phyloP scores from a whole-genome alignment of 2,888 invertebrate species.

The Leptinotarsa juncta region DNA sequence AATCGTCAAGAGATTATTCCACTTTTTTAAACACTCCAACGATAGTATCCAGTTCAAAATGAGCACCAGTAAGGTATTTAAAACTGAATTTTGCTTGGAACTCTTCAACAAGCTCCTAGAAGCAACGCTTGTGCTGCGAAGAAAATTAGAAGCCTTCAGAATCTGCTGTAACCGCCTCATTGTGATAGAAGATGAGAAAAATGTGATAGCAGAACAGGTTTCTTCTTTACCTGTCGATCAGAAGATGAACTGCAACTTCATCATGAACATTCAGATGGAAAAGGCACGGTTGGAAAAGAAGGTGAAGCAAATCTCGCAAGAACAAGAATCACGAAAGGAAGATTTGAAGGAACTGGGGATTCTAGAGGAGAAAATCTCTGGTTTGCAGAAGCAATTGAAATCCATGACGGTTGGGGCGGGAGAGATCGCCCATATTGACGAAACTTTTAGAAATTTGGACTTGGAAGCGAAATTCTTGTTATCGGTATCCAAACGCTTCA shows the following conservation, averaged over 20 bases:
- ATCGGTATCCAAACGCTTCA: constrained; percentile 49
- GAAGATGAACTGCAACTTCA: constrained; percentile 53
- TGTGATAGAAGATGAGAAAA: constrained; percentile 58
- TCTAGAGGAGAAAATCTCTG: constrained; percentile 50
- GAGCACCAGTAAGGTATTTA: constrained; percentile 44
- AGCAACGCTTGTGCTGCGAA: constrained; percentile 49
- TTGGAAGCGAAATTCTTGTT: constrained; percentile 53
- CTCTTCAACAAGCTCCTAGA: constrained; percentile 53
- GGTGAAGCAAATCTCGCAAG: constrained; percentile 49
- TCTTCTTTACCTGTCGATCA: constrained; percentile 56
- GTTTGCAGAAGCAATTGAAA: constrained; percentile 50
- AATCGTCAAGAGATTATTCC: constrained; percentile 51
- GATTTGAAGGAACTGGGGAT: constrained; percentile 49
- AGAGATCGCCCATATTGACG: constrained; percentile 37
- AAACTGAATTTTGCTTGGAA: constrained; percentile 48
- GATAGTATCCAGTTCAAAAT: constrained; percentile 40
- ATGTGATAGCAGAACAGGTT: constrained; percentile 59
- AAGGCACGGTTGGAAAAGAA: constrained; percentile 56
- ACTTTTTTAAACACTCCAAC: constrained; percentile 40
- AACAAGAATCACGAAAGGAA: constrained; percentile 45
- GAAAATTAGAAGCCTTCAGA: constrained; percentile 53
- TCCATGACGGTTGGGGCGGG: constrained; percentile 5
- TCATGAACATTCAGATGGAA: constrained; percentile 57
- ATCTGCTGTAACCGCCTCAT: constrained; percentile 56
- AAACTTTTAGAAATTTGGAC: constrained; percentile 54